Evolutionary conservation across 2,888 invertebrate genomes (phyloP).

Genomic region (Dicycla oo): DNA sequence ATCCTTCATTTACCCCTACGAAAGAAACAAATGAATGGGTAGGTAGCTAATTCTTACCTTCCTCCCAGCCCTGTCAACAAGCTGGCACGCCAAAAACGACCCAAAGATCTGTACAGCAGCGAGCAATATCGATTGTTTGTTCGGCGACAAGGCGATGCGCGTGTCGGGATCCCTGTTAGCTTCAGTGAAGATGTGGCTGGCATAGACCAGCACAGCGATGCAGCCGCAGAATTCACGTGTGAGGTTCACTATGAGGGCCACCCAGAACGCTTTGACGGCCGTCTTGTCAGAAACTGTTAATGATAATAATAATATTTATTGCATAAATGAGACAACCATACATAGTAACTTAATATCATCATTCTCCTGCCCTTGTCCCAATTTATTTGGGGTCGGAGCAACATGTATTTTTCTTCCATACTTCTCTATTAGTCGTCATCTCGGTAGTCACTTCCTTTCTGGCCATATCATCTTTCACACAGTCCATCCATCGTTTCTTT

Average conservation of each 20-base stretch:
- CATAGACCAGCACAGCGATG: slow-evolving; percentile 86
- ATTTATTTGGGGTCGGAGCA: too few species aligned
- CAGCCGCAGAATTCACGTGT: slow-evolving; percentile 87
- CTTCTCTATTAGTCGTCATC: too few species aligned
- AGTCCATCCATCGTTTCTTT: too few species aligned
- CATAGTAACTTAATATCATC: too few species aligned
- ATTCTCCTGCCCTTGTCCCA: too few species aligned
- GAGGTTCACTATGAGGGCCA: slow-evolving; percentile 84
- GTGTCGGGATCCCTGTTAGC: slow-evolving; percentile 77
- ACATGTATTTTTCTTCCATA: too few species aligned
- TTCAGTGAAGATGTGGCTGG: slow-evolving; percentile 85
- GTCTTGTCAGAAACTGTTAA: slow-evolving; percentile 82
- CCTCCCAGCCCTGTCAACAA: slow-evolving; percentile 84
- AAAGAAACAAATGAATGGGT: not conserved
- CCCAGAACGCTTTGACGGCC: slow-evolving; percentile 86
- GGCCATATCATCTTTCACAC: too few species aligned
- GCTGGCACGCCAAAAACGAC: slow-evolving; percentile 86
- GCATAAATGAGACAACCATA: too few species aligned
- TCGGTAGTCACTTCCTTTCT: too few species aligned
- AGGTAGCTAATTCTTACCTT: slow-evolving; percentile 75
- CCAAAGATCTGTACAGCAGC: slow-evolving; percentile 86
- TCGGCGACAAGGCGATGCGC: slow-evolving; percentile 81
- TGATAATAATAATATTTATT: too few species aligned
- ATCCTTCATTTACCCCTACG: too few species aligned
- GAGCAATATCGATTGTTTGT: slow-evolving; percentile 85